Conservation (phyloP, 2,888 invertebrate genomes). For the Trissolcus japonicus region DNA sequence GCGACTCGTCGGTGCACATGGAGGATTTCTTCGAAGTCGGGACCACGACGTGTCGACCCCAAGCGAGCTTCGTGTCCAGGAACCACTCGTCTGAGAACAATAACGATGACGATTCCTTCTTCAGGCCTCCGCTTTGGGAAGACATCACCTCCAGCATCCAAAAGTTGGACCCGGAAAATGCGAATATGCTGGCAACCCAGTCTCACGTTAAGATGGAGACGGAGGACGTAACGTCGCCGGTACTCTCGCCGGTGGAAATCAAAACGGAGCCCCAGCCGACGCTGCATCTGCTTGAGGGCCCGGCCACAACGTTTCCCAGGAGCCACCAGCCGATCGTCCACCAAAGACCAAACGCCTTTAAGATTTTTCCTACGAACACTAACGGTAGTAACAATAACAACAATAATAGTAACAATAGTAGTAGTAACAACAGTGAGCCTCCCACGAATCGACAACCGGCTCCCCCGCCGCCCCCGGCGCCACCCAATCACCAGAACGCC, state of each 20-base stretch:
- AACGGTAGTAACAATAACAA: slow-evolving; percentile 58
- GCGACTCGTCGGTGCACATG: slow-evolving; percentile 80
- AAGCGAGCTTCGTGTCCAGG: slow-evolving; percentile 77
- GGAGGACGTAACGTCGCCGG: slow-evolving; percentile 83
- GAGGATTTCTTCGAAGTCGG: slow-evolving; percentile 82
- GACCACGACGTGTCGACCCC: slow-evolving; percentile 67
- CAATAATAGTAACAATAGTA: slow-evolving; percentile 65
- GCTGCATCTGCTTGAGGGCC: slow-evolving; percentile 79
- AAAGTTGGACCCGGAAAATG: slow-evolving; percentile 93
- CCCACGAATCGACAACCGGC: slow-evolving; percentile 60
- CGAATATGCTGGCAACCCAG: slow-evolving; percentile 86
- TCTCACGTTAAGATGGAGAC: slow-evolving; percentile 89
- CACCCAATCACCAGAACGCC: slow-evolving; percentile 65
- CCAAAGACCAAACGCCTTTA: slow-evolving; percentile 66
- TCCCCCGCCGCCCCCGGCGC: slow-evolving; percentile 62
- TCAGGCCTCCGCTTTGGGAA: slow-evolving; percentile 93
- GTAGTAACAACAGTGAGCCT: slow-evolving; percentile 64
- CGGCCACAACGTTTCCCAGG: slow-evolving; percentile 68
- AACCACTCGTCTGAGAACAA: slow-evolving; percentile 77
- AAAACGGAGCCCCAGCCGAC: slow-evolving; percentile 83
- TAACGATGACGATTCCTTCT: slow-evolving; percentile 89
- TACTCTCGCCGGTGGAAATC: slow-evolving; percentile 87
- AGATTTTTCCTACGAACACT: slow-evolving; percentile 65
- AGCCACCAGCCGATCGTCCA: slow-evolving; percentile 63
- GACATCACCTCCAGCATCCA: slow-evolving; percentile 93